Percentiles rank a stretch among this genome's conserved stretches.
Conservation (phyloP, 2,888 invertebrate genomes). For the Dicyrtomina minuta region DNA sequence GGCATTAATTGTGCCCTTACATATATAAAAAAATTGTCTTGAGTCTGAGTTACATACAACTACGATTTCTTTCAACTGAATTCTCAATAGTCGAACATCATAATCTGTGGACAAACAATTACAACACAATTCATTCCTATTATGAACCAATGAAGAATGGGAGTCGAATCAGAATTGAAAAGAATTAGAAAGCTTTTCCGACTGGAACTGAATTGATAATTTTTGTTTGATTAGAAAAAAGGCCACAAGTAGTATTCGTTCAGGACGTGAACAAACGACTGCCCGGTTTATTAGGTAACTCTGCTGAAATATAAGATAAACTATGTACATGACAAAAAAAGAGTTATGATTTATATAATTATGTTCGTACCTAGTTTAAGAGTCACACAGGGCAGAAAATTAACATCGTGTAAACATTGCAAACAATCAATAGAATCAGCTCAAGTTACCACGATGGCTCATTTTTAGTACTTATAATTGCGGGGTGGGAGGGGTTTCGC, state of each 20-base stretch:
- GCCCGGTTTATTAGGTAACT: constrained; percentile 39
- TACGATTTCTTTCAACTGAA: too few relatives aligned
- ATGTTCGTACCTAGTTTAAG: constrained; percentile 8
- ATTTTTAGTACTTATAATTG: constrained; percentile 2
- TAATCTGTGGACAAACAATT: too few relatives aligned
- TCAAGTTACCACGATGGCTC: neutral
- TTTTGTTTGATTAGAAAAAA: constrained; percentile 12
- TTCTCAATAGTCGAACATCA: too few relatives aligned
- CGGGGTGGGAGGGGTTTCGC: constrained; percentile 1
- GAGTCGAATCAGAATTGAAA: neutral
- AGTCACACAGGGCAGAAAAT: constrained; percentile 15
- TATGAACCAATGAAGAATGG: neutral
- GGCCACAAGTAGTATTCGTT: constrained; percentile 32
- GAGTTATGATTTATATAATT: constrained; percentile 1
- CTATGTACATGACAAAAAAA: constrained; percentile 19
- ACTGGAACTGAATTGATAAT: neutral
- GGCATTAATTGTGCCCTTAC: too few relatives aligned
- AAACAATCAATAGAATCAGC: constrained; percentile 7
- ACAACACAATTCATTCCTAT: too few relatives aligned
- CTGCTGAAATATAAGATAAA: constrained; percentile 28
- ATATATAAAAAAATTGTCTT: too few relatives aligned
- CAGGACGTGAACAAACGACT: constrained; percentile 33
- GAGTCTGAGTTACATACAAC: too few relatives aligned
- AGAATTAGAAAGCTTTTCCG: neutral
- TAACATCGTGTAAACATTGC: constrained; percentile 17